phyloP scores from a whole-genome alignment of 2,888 invertebrate genomes.

The Callosobruchus maculatus region DNA sequence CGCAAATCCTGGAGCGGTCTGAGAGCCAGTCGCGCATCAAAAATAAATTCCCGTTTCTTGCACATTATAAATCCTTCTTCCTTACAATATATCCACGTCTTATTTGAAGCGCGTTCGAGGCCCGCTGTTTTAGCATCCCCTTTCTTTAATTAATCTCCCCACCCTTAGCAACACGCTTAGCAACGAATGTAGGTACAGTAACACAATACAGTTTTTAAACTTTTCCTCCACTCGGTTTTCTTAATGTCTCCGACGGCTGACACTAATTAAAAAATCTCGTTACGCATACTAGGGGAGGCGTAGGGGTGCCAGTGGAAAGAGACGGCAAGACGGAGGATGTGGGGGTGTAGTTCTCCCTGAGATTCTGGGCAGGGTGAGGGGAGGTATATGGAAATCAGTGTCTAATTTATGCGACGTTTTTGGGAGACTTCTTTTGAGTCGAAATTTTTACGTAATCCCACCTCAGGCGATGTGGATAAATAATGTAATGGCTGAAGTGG shows the following conservation, averaged over 20 bases:
- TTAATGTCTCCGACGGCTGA: slow-evolving; percentile 47
- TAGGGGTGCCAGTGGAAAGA: not conserved
- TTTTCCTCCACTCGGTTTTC: slow-evolving; percentile 41
- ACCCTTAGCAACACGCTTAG: slow-evolving; percentile 47
- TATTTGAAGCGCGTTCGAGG: slow-evolving; percentile 44
- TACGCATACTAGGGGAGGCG: slow-evolving; percentile 37
- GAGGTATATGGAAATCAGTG: slow-evolving; percentile 4
- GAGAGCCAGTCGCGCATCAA: not conserved
- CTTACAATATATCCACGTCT: slow-evolving; percentile 50
- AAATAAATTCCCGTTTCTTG: slow-evolving; percentile 26
- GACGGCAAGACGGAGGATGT: not conserved
- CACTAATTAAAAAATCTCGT: slow-evolving; percentile 50
- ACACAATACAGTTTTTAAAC: slow-evolving; percentile 49
- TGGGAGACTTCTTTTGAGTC: not conserved
- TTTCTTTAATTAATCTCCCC: slow-evolving; percentile 51
- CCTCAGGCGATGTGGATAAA: not conserved
- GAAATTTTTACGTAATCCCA: not conserved
- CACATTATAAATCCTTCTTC: slow-evolving; percentile 50
- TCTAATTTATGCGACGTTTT: slow-evolving; percentile 4
- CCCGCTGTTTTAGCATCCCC: slow-evolving; percentile 47
- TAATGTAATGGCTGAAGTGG: not conserved
- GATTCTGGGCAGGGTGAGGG: not conserved
- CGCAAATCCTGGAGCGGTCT: not conserved
- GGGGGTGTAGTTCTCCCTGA: not conserved
- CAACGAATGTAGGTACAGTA: slow-evolving; percentile 49